Evolutionary conservation across 2,797 vertebrate species (phyloP), one percentile per base, ranked within the genome.

Genomic region (Craterocephalus amniculus): DNA sequence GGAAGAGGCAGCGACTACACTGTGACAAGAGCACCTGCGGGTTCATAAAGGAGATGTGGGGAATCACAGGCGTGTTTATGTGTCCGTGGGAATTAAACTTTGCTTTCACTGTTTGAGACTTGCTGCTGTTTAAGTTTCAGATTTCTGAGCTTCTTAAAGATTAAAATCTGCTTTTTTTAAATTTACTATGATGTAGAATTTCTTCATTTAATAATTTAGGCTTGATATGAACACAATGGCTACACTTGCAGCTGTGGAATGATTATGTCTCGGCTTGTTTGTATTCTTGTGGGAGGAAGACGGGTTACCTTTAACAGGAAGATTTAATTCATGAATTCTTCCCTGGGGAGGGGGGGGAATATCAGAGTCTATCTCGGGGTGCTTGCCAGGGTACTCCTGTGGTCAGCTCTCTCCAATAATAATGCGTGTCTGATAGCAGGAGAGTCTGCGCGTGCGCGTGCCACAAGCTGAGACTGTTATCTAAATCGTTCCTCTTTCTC

Each of bases 381-480:
- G 84, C 77, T 81, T 80, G 81, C 85, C 84, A 74, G 72, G 79
- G 82, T 81, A 86, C 85, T 88, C 85, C 83, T 83, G 87, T 87
- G 84, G 87, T 91, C 84, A 87, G 77, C 78, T 67, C 85, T 84
- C 76, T 85, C 73, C 85, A 74, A 84, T 87, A 89, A 88, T 88
- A 90, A 89, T 85, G 84, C 75, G 68, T 81, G 83, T 85, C 83
- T 65, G 81, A 88, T 87, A 88, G 79, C 76, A 66, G 70, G 0
- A 48, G 67, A 72, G 67, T 75, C 65, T 54, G 70, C 62, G 66
- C 16, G 70, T 45, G 70, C 52, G 81, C 16, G 34, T 84, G 83
- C 92, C 90, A 88, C 88, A 83, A 88, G 79, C 82, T 78, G 80
- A 87, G 89, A 87, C 72, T 73, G 83, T 94, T 94, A 94, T 94